Percentiles rank a stretch among this genome's conserved stretches.
phyloP scores from a whole-genome alignment of 2,888 invertebrate species.

The Flexamia atlantica region DNA sequence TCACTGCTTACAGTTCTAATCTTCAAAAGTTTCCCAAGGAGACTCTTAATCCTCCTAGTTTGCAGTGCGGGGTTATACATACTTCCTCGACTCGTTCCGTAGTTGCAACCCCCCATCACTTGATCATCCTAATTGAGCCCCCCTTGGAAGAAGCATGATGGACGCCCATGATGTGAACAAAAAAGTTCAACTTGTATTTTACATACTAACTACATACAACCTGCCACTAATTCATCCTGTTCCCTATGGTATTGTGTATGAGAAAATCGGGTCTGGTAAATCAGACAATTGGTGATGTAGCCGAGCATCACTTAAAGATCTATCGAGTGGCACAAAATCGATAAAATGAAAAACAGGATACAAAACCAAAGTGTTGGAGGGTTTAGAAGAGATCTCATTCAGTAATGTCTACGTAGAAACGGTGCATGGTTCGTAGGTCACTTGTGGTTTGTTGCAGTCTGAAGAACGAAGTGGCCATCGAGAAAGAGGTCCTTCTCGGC shows the following conservation, averaged over 20 bases:
- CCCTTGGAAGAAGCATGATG: too few species aligned
- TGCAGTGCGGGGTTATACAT: too few species aligned
- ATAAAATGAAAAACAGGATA: not conserved
- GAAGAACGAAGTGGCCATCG: slow-evolving; percentile 79
- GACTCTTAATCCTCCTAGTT: too few species aligned
- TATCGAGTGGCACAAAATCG: not conserved
- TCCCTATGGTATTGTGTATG: not conserved
- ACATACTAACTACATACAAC: not conserved
- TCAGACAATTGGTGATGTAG: not conserved
- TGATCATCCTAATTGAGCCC: too few species aligned
- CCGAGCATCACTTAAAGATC: slow-evolving; percentile 2
- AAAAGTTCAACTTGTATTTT: not conserved
- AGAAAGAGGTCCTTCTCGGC: slow-evolving; percentile 71
- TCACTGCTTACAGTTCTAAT: too few species aligned
- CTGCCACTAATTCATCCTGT: not conserved
- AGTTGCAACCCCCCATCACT: too few species aligned
- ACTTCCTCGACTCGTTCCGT: too few species aligned
- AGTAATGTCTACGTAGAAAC: slow-evolving; percentile 40
- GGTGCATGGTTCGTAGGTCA: slow-evolving; percentile 61
- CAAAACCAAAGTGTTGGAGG: not conserved
- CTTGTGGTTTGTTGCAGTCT: slow-evolving; percentile 77
- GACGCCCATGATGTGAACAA: too few species aligned
- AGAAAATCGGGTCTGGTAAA: not conserved
- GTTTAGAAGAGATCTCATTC: not conserved
- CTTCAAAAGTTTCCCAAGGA: too few species aligned